Conservation (phyloP, 2,113 vertebrate species). For the Clarias batrachus region DNA sequence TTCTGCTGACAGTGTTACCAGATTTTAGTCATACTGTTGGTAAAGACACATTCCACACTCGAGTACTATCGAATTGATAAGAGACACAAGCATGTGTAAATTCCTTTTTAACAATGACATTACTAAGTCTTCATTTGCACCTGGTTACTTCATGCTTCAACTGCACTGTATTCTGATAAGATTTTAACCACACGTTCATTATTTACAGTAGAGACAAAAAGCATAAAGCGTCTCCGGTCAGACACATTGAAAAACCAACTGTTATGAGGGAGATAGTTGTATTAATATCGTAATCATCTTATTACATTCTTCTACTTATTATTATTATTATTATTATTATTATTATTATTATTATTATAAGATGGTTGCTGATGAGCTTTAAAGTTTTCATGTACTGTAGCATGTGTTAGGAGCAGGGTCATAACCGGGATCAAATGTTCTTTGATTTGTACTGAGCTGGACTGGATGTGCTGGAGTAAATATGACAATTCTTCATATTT, state of each 20-base stretch:
- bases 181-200: neutral
- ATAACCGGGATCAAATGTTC: neutral
- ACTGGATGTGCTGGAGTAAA: too few species aligned
- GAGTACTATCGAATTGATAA: neutral
- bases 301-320: neutral
- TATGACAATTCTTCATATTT: too few species aligned
- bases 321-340: neutral
- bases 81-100: neutral
- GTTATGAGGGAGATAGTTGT: neutral
- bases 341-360: neutral
- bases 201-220: neutral
- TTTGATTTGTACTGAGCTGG: too few species aligned
- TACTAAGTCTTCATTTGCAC: neutral
- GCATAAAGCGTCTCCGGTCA: neutral
- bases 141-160: neutral
- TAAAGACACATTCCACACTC: neutral
- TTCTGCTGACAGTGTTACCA: neutral
- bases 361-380: neutral
- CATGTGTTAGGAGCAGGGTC: too few species aligned
- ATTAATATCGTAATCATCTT: neutral
- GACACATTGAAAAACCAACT: neutral
- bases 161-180: neutral
- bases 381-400: neutral
- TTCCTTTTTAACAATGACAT: too few species aligned
- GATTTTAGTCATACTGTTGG: neutral